phyloP scores from a whole-genome alignment of 2,888 invertebrate species.

The Empis stercorea region DNA sequence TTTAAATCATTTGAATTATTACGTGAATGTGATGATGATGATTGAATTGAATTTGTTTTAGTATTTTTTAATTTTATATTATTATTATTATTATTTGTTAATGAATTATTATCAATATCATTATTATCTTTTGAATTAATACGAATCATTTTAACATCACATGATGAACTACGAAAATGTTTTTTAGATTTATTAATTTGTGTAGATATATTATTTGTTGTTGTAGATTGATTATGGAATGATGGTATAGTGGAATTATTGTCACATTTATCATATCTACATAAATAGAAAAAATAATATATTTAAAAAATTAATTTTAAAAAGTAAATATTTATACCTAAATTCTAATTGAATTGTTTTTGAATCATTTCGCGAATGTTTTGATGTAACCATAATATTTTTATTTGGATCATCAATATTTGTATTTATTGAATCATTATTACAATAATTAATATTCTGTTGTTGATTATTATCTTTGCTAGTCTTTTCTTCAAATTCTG shows the following conservation, averaged over 20 bases:
- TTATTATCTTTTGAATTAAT: slow-evolving; percentile 29
- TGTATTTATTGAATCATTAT: slow-evolving; percentile 21
- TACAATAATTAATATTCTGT: slow-evolving; percentile 18
- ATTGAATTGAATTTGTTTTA: slow-evolving; percentile 25
- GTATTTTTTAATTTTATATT: slow-evolving; percentile 27
- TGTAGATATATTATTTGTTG: slow-evolving; percentile 18
- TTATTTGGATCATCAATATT: slow-evolving; percentile 11
- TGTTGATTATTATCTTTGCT: slow-evolving; percentile 34
- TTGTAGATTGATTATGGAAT: not conserved
- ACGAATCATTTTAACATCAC: slow-evolving; percentile 36
- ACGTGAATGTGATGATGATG: slow-evolving; percentile 36
- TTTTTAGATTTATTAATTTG: slow-evolving; percentile 34
- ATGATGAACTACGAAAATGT: slow-evolving; percentile 36
- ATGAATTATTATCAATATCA: slow-evolving; percentile 17
- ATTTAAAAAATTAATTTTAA: no score
- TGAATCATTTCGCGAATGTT: slow-evolving; percentile 48
- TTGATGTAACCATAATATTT: slow-evolving; percentile 39
- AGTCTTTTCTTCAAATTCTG: slow-evolving; percentile 64
- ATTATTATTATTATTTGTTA: slow-evolving; percentile 15
- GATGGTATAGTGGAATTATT: slow-evolving; percentile 21
- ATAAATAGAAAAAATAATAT: slow-evolving; percentile 1
- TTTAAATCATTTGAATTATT: slow-evolving; percentile 37
- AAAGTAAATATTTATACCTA: no score
- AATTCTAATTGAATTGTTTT: slow-evolving; percentile 50
- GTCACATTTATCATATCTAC: slow-evolving; percentile 31